Evolutionary conservation across 2,113 vertebrate species (phyloP), one percentile per base, ranked within the genome.

Genomic region (Clarias gariepinus): DNA sequence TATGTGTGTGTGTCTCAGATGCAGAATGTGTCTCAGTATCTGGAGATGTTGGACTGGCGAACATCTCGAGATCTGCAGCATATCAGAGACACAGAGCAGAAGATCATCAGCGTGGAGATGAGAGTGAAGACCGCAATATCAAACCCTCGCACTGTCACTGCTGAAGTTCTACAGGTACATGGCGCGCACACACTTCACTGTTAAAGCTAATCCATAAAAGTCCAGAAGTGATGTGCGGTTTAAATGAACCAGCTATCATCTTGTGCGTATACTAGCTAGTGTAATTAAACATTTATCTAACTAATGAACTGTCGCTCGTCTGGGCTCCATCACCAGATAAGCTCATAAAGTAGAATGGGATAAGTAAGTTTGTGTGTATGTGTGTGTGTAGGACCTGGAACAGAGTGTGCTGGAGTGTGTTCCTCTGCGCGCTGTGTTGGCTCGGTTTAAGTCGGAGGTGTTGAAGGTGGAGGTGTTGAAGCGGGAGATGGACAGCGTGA

Each of bases 21-120:
- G 63, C 97, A 98, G 95, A 99, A 99, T 73, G 96, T 99, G 95
- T 98, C 97, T 86, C 98, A 98, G 15, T 97, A 96, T 86, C 96
- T 98, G 94, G 98, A 98, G 93, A 96, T 99, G 83, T 93, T 98
- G 90, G 96, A 98, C 90, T 94, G 97, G 85, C 95, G 97, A 90
- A 98, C 97, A 30, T 96, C 98, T 94, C 96, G 97, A 92, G 98
- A 99, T 94, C 96, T 98, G 91, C 97, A 98, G 92, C 97, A 98
- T 25, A 96, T 99, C 87, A 94, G 97, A 89, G 98, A 97, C 95
- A 97, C 97, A 79, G 98, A 99, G 93, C 97, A 95, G 0, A 96
- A 97, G 84, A 95, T 99, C 94, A 96, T 96, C 90, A 95, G 96
- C 52, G 94, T 99, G 91, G 97, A 98, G 89, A 96, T 95, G 92